Percentiles rank a stretch among this genome's conserved stretches.
Conservation (phyloP, 2,113 vertebrate species). For the Rhinogobius similis region DNA sequence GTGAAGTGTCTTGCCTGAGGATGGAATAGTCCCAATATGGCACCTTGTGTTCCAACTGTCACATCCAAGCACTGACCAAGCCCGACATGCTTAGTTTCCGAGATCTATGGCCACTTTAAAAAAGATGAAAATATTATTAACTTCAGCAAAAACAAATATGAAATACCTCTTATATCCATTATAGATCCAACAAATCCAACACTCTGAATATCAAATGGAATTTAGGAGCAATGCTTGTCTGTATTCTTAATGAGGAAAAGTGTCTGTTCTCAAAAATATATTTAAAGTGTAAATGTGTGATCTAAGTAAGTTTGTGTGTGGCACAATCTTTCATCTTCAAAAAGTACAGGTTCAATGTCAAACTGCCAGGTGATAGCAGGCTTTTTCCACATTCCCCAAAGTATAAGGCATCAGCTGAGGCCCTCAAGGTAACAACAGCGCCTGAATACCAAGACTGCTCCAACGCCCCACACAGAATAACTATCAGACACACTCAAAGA, state of each 20-base stretch:
- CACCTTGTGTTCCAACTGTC: too few species aligned
- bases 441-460: constrained; percentile 36
- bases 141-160: constrained; percentile 24
- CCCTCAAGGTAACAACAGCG: constrained; percentile 27
- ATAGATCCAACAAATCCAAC: constrained; percentile 60
- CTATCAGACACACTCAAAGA: not conserved
- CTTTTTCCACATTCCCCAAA: constrained; percentile 15
- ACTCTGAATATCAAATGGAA: constrained; percentile 58
- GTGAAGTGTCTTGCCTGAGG: too few species aligned
- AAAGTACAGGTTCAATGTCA: constrained; percentile 51
- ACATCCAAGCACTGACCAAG: too few species aligned
- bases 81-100: too few species aligned
- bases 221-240: constrained; percentile 40
- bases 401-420: constrained; percentile 32
- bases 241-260: constrained; percentile 45
- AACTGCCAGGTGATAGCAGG: constrained; percentile 37
- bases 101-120: not conserved
- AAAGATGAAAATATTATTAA: constrained; percentile 18
- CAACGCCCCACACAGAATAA: constrained; percentile 14
- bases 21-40: too few species aligned
- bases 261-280: constrained; percentile 20
- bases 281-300: constrained; percentile 23
- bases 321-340: constrained; percentile 53
- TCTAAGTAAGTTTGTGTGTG: constrained; percentile 29
- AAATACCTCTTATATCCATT: constrained; percentile 36